phyloP scores from a whole-genome alignment of 2,113 vertebrate species.

The Gambusia affinis region DNA sequence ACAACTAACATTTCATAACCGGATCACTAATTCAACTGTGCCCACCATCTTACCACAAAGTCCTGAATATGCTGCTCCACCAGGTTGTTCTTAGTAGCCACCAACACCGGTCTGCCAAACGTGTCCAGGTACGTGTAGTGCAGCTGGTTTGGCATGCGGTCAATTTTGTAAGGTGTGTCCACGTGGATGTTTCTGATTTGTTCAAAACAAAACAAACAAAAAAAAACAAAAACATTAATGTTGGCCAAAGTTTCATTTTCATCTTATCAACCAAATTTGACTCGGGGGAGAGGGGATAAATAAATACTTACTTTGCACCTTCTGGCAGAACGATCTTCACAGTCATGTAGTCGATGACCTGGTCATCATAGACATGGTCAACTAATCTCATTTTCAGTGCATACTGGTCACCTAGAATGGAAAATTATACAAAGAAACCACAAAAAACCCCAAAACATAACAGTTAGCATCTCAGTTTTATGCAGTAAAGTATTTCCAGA shows the following conservation, averaged over 20 bases:
- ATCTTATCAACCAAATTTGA: neutral
- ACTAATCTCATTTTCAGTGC: slow-evolving; percentile 97
- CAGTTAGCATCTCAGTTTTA: slow-evolving; percentile 5
- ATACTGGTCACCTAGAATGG: slow-evolving; percentile 90
- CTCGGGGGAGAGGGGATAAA: neutral
- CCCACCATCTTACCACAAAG: slow-evolving; percentile 85
- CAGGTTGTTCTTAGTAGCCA: slow-evolving; percentile 93
- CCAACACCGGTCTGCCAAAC: slow-evolving; percentile 93
- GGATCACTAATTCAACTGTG: neutral
- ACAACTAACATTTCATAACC: too few species aligned
- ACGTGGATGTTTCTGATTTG: slow-evolving; percentile 89
- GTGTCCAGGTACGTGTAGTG: slow-evolving; percentile 98
- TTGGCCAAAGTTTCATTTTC: neutral
- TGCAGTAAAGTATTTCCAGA: neutral
- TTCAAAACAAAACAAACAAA: slow-evolving; percentile 7
- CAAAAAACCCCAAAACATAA: neutral
- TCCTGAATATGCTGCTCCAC: slow-evolving; percentile 99
- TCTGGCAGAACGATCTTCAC: slow-evolving; percentile 96
- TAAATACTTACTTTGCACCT: slow-evolving; percentile 89
- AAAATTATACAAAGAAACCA: neutral
- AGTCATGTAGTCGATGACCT: slow-evolving; percentile 92
- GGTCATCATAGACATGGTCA: slow-evolving; percentile 97
- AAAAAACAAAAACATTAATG: neutral
- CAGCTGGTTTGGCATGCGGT: slow-evolving; percentile 87
- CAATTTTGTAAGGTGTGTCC: slow-evolving; percentile 93